phyloP scores from a whole-genome alignment of 2,797 vertebrate species.

The Arnoldichthys spilopterus region DNA sequence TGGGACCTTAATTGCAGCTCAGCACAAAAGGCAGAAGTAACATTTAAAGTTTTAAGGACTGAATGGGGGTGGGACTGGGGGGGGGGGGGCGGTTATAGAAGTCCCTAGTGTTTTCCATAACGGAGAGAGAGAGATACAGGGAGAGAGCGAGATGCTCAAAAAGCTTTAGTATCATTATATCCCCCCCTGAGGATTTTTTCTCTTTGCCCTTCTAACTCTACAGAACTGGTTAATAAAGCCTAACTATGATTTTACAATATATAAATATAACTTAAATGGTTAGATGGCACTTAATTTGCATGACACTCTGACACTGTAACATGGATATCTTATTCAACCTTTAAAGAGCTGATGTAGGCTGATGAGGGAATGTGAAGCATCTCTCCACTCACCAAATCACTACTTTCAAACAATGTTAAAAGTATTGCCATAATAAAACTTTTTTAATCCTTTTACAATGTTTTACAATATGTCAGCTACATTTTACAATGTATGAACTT shows the following conservation, averaged over 20 bases:
- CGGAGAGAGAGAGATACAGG: conserved; percentile 37
- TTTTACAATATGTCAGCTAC: too few relatives aligned
- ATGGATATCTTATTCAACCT: neutral
- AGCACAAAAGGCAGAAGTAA: conserved; percentile 74
- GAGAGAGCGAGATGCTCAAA: neutral
- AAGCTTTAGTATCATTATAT: conserved; percentile 29
- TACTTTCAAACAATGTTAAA: neutral
- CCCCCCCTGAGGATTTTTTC: conserved; percentile 9
- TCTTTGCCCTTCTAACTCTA: conserved; percentile 4
- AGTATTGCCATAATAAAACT: too few relatives aligned
- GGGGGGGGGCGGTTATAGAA: conserved; percentile 53
- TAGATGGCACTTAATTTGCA: neutral
- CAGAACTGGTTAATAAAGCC: conserved; percentile 9
- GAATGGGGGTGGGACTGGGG: conserved; percentile 1
- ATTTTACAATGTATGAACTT: too few relatives aligned
- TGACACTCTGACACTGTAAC: neutral
- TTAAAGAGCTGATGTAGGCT: neutral
- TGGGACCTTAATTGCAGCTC: conserved; percentile 76
- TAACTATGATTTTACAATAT: conserved; percentile 3
- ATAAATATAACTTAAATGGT: neutral
- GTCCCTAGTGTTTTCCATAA: conserved; percentile 71
- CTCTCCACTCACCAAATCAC: neutral
- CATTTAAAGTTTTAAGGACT: conserved; percentile 71
- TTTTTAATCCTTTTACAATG: too few relatives aligned
- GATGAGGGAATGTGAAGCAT: too few relatives aligned